phyloP scores from a whole-genome alignment of 2,888 invertebrate genomes.

The Chrysolina oricalcia region DNA sequence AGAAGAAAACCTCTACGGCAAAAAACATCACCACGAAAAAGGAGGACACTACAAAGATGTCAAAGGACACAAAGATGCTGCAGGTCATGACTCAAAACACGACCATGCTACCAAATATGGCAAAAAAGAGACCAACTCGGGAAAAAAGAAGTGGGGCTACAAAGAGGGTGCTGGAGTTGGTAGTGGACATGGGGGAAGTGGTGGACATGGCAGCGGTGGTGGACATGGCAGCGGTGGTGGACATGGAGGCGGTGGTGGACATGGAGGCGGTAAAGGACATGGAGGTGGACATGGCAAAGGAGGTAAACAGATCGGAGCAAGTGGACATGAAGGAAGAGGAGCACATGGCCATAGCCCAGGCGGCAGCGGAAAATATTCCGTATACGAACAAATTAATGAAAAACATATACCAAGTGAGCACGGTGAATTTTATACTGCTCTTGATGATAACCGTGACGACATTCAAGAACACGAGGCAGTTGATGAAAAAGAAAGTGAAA shows the following conservation, averaged over 20 bases:
- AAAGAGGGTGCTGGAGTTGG: conserved; percentile 56
- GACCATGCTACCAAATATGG: conserved; percentile 72
- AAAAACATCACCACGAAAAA: conserved; percentile 75
- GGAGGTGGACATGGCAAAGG: conserved; percentile 29
- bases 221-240: conserved; percentile 5
- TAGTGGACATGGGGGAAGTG: conserved; percentile 36
- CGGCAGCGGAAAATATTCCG: conserved; percentile 26
- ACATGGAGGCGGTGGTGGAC: conserved; percentile 41
- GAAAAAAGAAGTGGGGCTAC: conserved; percentile 75
- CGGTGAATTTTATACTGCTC: neutral
- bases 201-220: neutral
- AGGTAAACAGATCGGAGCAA: neutral
- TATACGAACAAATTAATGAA: conserved; percentile 16
- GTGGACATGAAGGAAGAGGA: conserved; percentile 38
- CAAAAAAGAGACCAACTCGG: conserved; percentile 68
- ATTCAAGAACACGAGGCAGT: conserved; percentile 12
- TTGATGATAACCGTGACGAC: neutral
- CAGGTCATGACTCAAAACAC: conserved; percentile 76
- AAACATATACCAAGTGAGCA: neutral
- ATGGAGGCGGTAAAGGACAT: conserved; percentile 48
- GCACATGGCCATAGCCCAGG: conserved; percentile 45
- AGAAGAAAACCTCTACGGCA: conserved; percentile 75
- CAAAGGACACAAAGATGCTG: conserved; percentile 76
- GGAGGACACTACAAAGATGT: conserved; percentile 74
- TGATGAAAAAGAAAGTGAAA: neutral